phyloP scores from a whole-genome alignment of 2,888 invertebrate genomes.

The Mythimna vitellina region DNA sequence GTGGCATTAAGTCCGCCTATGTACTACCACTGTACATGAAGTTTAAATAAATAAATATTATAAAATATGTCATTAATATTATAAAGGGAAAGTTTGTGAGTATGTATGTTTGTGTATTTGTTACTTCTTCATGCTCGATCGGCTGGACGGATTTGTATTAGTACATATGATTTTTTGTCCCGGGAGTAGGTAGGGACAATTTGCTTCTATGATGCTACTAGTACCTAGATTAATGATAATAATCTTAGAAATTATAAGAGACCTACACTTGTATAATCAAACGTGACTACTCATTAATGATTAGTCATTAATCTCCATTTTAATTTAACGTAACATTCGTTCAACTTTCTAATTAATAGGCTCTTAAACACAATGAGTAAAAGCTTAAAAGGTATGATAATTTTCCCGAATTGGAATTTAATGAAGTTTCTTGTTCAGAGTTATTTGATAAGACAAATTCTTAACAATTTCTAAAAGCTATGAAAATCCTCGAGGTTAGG shows the following conservation, averaged over 20 bases:
- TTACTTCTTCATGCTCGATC: no score
- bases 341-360: conserved; percentile 49
- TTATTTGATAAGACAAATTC: conserved; percentile 49
- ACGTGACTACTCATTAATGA: neutral
- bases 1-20: no score
- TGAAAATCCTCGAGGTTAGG: conserved; percentile 42
- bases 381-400: conserved; percentile 55
- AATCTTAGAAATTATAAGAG: neutral
- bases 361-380: conserved; percentile 41
- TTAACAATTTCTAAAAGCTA: conserved; percentile 46
- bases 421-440: conserved; percentile 52
- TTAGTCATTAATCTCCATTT: conserved; percentile 6
- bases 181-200: no score
- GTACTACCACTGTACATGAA: no score
- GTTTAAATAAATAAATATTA: no score
- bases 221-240: neutral
- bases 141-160: no score
- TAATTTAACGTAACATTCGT: conserved; percentile 29
- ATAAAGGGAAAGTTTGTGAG: no score
- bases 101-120: no score
- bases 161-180: no score
- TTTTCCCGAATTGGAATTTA: conserved; percentile 54
- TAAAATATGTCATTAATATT: no score
- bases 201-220: no score
- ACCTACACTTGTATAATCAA: conserved; percentile 1